Evolutionary conservation across 2,113 vertebrate species (phyloP).

Genomic region (Brachionichthys hirsutus): DNA sequence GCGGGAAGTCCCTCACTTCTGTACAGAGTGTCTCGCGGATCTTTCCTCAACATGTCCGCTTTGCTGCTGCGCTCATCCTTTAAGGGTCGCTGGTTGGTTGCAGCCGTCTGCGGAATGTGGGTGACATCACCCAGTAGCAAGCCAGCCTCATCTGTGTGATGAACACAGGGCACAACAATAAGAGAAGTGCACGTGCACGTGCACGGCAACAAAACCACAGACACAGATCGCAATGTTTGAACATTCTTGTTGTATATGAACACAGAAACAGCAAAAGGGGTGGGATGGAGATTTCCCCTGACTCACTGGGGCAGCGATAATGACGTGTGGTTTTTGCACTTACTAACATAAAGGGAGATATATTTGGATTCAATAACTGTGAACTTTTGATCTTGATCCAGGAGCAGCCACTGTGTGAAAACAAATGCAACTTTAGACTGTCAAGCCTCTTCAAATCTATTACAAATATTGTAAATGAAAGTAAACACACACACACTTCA

Average conservation of each 20-base stretch:
- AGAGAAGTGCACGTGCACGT: neutral
- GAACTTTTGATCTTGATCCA: slow-evolving; percentile 76
- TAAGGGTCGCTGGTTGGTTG: slow-evolving; percentile 67
- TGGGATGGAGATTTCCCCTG: slow-evolving; percentile 3
- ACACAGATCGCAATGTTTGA: neutral
- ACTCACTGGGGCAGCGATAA: slow-evolving; percentile 1
- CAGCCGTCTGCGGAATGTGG: slow-evolving; percentile 87
- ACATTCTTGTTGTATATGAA: neutral
- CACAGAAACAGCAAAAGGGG: too few species aligned
- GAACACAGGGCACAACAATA: neutral
- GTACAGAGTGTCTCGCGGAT: slow-evolving; percentile 84
- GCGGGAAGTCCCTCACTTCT: slow-evolving; percentile 79
- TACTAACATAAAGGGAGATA: slow-evolving; percentile 91
- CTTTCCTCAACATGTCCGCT: slow-evolving; percentile 86
- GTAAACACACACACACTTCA: neutral
- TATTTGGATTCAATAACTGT: slow-evolving; percentile 82
- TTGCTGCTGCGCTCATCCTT: neutral
- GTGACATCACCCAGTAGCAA: slow-evolving; percentile 81
- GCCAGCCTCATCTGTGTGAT: slow-evolving; percentile 81
- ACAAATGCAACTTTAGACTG: slow-evolving; percentile 24
- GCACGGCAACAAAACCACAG: neutral
- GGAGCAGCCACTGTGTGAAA: slow-evolving; percentile 83
- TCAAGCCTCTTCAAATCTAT: slow-evolving; percentile 5
- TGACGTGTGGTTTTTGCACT: slow-evolving; percentile 62
- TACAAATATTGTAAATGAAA: neutral